Percentiles rank a stretch among this genome's conserved stretches.
Conservation (phyloP, 2,113 vertebrate species). For the Sylvicapra grimmia region DNA sequence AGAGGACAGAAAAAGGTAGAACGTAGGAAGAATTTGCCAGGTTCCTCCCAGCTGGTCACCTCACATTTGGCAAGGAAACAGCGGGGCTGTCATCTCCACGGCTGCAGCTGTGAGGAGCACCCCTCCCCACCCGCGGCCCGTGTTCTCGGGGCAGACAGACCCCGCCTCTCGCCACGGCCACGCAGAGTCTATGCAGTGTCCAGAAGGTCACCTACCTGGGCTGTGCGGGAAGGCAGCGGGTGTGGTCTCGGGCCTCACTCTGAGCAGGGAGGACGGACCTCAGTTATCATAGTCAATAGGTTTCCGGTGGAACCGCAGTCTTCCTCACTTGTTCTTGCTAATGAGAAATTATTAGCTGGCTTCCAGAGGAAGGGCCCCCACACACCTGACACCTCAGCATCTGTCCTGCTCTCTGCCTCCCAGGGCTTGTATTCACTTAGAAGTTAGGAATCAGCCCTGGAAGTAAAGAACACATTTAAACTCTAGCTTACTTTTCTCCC, state of each 20-base stretch:
- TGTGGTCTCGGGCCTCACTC: neutral
- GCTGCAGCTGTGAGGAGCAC: neutral
- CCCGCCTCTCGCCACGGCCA: neutral
- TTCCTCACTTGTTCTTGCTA: neutral
- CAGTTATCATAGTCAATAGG: neutral
- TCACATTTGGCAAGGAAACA: neutral
- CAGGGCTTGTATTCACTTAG: neutral
- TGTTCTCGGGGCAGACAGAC: neutral
- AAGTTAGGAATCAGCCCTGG: neutral
- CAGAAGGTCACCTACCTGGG: neutral
- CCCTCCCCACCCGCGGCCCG: neutral
- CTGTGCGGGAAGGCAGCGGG: neutral
- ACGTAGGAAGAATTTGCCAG: neutral
- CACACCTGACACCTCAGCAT: neutral
- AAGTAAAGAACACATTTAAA: neutral
- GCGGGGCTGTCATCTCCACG: neutral
- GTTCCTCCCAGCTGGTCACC: neutral
- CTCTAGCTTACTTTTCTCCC: neutral
- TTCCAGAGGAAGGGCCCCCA: neutral
- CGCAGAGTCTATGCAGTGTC: neutral
- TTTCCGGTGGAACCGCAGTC: neutral
- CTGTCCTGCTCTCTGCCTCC: neutral
- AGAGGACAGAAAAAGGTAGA: neutral
- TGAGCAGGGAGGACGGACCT: accelerated
- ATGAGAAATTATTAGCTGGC: neutral